Evolutionary conservation across 2,797 vertebrate species (phyloP).

Genomic region (Melanogrammus aeglefinus): DNA sequence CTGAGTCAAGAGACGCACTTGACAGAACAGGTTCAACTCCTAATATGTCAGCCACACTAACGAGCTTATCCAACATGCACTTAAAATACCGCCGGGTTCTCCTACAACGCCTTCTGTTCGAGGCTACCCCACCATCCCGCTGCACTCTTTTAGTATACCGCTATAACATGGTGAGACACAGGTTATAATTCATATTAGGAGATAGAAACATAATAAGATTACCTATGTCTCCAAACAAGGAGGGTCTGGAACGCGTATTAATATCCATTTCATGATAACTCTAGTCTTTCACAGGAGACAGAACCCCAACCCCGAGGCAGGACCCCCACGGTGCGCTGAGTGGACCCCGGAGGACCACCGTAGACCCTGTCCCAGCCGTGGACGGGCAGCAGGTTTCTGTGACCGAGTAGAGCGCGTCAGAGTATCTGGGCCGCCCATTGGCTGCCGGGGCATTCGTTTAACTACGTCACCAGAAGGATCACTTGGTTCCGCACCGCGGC

Average conservation of each 20-base stretch:
- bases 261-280: slow-evolving; percentile 69
- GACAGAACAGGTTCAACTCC: background rate
- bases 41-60: slow-evolving; percentile 21
- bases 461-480: background rate
- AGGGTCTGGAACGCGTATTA: slow-evolving; percentile 63
- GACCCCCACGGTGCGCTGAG: background rate
- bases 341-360: too few species aligned
- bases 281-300: background rate
- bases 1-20: background rate
- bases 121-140: too few species aligned
- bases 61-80: slow-evolving; percentile 36
- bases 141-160: background rate
- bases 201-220: slow-evolving; percentile 39
- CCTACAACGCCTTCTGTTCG: slow-evolving; percentile 3
- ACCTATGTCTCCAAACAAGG: slow-evolving; percentile 80
- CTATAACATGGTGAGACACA: background rate
- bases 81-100: slow-evolving; percentile 10
- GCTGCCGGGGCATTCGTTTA: background rate
- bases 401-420: too few species aligned
- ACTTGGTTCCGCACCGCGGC: background rate
- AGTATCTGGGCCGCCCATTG: background rate
- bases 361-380: too few species aligned
- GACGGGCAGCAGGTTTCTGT: background rate
- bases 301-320: background rate
- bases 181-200: background rate